Evolutionary conservation across 2,797 vertebrate species (phyloP), one percentile per base, ranked within the genome.

Genomic region (Synaphobranchus kaupii): DNA sequence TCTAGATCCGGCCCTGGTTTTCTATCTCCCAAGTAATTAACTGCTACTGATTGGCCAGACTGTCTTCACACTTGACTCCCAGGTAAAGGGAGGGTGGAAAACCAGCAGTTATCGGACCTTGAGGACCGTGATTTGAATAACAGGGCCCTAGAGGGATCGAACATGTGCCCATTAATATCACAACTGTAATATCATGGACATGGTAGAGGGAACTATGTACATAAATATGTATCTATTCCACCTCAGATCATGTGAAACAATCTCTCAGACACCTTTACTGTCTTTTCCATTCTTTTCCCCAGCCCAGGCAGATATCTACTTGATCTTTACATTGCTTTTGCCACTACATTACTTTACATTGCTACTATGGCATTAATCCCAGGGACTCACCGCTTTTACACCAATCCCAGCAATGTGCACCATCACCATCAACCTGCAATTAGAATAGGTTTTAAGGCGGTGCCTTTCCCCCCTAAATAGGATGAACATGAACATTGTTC

Each of bases 351-450:
- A 39, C 39, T 39, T 39, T 39, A 39, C 39, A 39, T 39, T 39
- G 39, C 39, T 39, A 39, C 39, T 39, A 39, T 31, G 31, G 31
- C 44, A n/a, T 86, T 47, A 73, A 83, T 68, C 54, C n/a, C 63
- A 56, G 25, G 13, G 52, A 87, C 88, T 89, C 84, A 89, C 88
- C 88, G 84, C 86, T 68, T 71, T 60, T 7, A 84, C 84, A 50
- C 68, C 52, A 48, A 60, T 84, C 48, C 63, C 60, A 54, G 84
- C 84, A 48, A 78, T 44, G 15, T 60, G 10, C n/a, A 86, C 5
- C 48, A 87, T 73, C 85, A 87, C 28, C 71, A 63, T 58, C 88
- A 86, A 89, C 84, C 88, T 87, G 84, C 50, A 85, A 82, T 50
- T 44, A 82, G 78, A 86, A 48, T 28, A 50, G 15, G 39, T 52